Percentiles rank a stretch among this genome's conserved stretches.
phyloP scores from a whole-genome alignment of 2,113 vertebrate species.

The Ranitomeya imitator region DNA sequence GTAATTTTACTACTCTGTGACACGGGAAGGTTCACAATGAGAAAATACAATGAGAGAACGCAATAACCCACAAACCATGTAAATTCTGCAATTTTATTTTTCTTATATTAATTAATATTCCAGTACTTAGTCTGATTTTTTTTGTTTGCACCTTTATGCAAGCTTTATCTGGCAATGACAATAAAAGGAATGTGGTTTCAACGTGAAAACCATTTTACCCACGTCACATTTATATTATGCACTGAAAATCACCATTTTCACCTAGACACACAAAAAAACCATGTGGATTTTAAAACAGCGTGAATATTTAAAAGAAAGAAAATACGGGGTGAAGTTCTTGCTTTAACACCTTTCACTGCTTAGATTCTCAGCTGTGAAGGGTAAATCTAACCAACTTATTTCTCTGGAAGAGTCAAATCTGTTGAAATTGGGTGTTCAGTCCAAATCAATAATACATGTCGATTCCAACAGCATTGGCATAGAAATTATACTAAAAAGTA shows the following conservation, averaged over 20 bases:
- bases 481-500: background rate
- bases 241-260: constrained; percentile 37
- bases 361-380: constrained; percentile 1
- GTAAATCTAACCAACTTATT: constrained; percentile 40
- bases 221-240: background rate
- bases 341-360: constrained; percentile 22
- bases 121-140: too few relatives aligned
- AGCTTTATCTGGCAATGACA: background rate
- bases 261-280: constrained; percentile 10
- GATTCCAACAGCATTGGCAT: background rate
- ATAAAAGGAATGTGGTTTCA: constrained; percentile 38
- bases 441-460: background rate
- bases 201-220: constrained; percentile 4
- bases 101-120: background rate
- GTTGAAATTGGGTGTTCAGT: background rate
- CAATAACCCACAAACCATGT: background rate
- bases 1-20: background rate
- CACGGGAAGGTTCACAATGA: background rate
- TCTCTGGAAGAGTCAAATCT: constrained; percentile 41
- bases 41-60: background rate
- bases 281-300: constrained; percentile 9
- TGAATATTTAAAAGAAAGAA: constrained; percentile 7
- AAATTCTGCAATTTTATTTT: background rate
- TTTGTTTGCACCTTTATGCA: background rate
- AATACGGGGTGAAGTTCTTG: constrained; percentile 50